Evolutionary conservation across 2,113 vertebrate genomes (phyloP).

Genomic region (Melanotaenia duboulayi): DNA sequence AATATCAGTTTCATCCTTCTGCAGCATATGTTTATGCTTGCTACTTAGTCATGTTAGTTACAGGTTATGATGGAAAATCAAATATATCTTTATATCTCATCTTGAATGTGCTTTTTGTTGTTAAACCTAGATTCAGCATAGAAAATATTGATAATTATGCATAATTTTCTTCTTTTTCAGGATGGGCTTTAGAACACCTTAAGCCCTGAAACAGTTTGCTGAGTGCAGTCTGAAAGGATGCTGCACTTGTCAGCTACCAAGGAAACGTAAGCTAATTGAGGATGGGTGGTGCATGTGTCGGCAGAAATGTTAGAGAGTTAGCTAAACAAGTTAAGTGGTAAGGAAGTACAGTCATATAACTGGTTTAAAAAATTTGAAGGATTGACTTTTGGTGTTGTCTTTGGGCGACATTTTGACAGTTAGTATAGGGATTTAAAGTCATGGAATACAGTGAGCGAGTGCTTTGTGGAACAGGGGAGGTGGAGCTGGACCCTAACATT

Average conservation of each 20-base stretch:
- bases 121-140: background rate
- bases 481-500: slow-evolving; percentile 82
- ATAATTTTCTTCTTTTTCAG: slow-evolving; percentile 54
- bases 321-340: slow-evolving; percentile 40
- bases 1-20: background rate
- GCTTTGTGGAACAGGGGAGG: slow-evolving; percentile 74
- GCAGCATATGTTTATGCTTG: background rate
- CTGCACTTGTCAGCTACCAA: background rate
- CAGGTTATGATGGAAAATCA: no score
- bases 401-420: background rate
- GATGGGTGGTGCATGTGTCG: slow-evolving; percentile 50
- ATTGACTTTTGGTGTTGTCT: background rate
- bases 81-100: background rate
- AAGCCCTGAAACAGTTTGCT: slow-evolving; percentile 4
- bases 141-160: background rate
- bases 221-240: slow-evolving; percentile 7
- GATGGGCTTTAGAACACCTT: slow-evolving; percentile 63
- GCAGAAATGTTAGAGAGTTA: slow-evolving; percentile 41
- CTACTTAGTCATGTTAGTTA: background rate
- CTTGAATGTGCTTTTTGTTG: background rate
- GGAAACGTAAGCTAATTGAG: background rate
- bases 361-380: background rate
- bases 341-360: slow-evolving; percentile 16
- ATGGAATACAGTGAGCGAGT: slow-evolving; percentile 82
- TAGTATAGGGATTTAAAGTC: slow-evolving; percentile 9